Evolutionary conservation across 2,113 vertebrate genomes (phyloP).

Genomic region (Chloropsis cyanopogon): DNA sequence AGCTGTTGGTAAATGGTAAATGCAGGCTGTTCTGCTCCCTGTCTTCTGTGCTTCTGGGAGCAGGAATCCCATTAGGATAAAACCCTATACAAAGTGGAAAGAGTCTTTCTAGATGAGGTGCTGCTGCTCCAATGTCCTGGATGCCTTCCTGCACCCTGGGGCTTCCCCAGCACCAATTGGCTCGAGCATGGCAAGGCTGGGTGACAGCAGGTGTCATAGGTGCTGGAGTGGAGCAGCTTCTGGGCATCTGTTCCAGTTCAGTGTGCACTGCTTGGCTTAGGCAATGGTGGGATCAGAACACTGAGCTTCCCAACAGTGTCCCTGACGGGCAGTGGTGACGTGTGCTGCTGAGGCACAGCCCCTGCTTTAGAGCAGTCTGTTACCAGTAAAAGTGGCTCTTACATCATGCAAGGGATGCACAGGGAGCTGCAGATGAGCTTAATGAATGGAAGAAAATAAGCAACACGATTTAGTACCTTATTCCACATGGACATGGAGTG

Average conservation of each 20-base stretch:
- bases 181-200: not conserved
- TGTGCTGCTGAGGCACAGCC: not conserved
- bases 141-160: not conserved
- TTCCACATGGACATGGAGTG: not conserved
- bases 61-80: not conserved
- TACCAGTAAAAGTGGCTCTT: not conserved
- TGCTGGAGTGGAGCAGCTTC: not conserved
- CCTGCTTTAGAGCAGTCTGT: not conserved
- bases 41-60: not conserved
- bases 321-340: not conserved
- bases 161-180: not conserved
- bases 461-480: not conserved
- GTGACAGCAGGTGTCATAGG: not conserved
- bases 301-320: not conserved
- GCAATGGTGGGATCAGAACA: not conserved
- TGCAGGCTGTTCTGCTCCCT: not conserved
- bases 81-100: not conserved
- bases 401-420: not conserved
- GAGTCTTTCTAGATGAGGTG: not conserved
- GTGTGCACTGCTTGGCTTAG: not conserved
- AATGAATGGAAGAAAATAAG: not conserved
- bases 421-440: not conserved
- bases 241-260: not conserved
- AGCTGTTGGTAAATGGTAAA: not conserved
- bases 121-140: not conserved